phyloP scores from a whole-genome alignment of 2,797 vertebrate genomes.

The Parambassis ranga region DNA sequence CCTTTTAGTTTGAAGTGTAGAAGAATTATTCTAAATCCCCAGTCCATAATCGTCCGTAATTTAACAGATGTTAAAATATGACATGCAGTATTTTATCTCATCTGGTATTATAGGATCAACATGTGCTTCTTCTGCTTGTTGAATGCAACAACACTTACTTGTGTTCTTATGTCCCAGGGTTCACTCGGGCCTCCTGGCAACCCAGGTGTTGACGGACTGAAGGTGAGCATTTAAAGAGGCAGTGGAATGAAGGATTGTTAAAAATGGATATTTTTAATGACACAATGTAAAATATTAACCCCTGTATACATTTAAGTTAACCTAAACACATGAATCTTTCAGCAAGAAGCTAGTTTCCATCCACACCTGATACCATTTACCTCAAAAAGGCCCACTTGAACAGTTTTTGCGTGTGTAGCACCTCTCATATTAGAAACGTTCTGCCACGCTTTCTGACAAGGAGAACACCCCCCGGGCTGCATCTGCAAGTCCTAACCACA shows the following conservation, averaged over 20 bases:
- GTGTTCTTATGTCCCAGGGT: conserved; percentile 82
- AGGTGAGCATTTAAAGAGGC: conserved; percentile 81
- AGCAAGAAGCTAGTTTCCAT: not conserved
- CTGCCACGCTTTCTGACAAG: conserved; percentile 37
- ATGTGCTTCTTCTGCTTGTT: not conserved
- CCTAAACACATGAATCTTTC: not conserved
- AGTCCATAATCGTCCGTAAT: conserved; percentile 11
- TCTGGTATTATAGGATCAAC: conserved; percentile 13
- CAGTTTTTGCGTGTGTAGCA: conserved; percentile 29
- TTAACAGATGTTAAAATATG: conserved; percentile 31
- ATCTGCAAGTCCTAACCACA: conserved; percentile 49
- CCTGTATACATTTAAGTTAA: not conserved
- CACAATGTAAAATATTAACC: no score
- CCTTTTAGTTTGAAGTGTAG: not conserved
- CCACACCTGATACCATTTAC: conserved; percentile 37
- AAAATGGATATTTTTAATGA: not conserved
- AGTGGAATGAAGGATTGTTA: no score
- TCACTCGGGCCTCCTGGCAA: conserved; percentile 85
- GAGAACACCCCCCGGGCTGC: conserved; percentile 51
- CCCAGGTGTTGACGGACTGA: conserved; percentile 88
- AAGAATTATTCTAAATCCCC: not conserved
- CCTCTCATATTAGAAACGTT: conserved; percentile 32
- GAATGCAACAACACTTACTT: not conserved
- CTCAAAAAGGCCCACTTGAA: conserved; percentile 20
- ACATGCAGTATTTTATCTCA: conserved; percentile 49